Evolutionary conservation across 2,888 invertebrate genomes (phyloP).

Genomic region (Tupiocoris notatus): DNA sequence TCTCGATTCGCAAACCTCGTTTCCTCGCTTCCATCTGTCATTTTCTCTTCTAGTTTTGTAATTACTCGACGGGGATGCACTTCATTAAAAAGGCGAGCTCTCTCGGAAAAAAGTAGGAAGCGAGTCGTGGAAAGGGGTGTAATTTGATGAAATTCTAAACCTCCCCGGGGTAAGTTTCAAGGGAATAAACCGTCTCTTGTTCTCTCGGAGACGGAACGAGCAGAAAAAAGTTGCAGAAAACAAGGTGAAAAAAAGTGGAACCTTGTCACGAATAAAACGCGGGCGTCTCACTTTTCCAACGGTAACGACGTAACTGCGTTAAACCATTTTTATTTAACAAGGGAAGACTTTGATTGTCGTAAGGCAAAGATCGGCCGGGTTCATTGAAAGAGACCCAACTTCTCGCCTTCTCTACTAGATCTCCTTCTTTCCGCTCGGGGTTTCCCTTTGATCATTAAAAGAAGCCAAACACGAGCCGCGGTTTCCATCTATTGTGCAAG

Average conservation of each 20-base stretch:
- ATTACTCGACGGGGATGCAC: not conserved
- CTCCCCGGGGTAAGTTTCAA: not conserved
- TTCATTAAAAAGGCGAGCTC: not conserved
- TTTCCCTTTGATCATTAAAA: slow-evolving; percentile 10
- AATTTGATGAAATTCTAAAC: not conserved
- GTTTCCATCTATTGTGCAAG: not conserved
- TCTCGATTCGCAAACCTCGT: not conserved
- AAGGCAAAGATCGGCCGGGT: slow-evolving; percentile 4
- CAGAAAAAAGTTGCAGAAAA: not conserved
- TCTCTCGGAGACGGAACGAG: not conserved
- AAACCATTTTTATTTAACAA: not conserved
- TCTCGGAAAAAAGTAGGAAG: not conserved
- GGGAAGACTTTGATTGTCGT: slow-evolving; percentile 1
- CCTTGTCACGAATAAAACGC: not conserved
- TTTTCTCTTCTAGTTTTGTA: not conserved
- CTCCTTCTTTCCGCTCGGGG: not conserved
- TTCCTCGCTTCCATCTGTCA: not conserved
- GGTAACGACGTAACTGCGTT: not conserved
- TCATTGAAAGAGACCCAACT: not conserved
- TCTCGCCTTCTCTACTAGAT: too few species aligned
- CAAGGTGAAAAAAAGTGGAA: not conserved
- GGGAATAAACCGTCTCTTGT: not conserved
- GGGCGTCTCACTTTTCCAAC: not conserved
- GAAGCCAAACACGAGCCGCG: not conserved
- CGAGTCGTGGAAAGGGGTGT: not conserved